A percentile compares a stretch with the other conserved stretches of the same genome.
These are phyloP conservation scores for Apodemia zela DNA, from an alignment of 2,888 invertebrate genomes.

Conservation along the genomic window DNA sequence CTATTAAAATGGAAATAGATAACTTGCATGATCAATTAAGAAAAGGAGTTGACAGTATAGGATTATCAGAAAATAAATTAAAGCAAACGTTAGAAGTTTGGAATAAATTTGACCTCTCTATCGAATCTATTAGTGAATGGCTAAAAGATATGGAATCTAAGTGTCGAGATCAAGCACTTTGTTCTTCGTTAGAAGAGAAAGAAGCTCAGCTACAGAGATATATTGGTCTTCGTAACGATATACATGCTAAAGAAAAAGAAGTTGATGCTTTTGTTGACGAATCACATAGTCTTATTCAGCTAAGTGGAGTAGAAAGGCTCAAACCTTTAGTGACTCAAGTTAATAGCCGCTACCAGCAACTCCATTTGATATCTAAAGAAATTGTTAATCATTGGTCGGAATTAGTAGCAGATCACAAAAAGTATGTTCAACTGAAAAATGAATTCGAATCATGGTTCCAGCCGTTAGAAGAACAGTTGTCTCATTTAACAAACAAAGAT, in stretches of 20 bases:
- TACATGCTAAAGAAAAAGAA: conserved; percentile 89
- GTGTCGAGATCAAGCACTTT: conserved; percentile 92
- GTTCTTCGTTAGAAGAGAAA: conserved; percentile 90
- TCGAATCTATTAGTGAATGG: conserved; percentile 92
- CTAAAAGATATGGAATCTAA: conserved; percentile 90
- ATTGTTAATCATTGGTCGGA: conserved; percentile 91
- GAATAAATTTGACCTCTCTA: conserved; percentile 91
- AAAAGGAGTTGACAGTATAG: conserved; percentile 84
- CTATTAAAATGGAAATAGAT: conserved; percentile 86
- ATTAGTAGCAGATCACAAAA: conserved; percentile 90
- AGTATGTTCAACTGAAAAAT: conserved; percentile 86
- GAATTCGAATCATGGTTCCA: conserved; percentile 89
- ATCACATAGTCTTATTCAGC: conserved; percentile 91
- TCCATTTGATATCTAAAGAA: conserved; percentile 91
- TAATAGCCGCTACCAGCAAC: conserved; percentile 91
- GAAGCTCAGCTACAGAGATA: conserved; percentile 85
- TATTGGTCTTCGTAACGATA: conserved; percentile 86
- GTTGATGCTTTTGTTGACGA: conserved; percentile 94
- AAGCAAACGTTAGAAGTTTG: conserved; percentile 89
- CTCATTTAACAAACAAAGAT: conserved; percentile 83
- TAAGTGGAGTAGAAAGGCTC: conserved; percentile 91
- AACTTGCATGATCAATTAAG: conserved; percentile 84
- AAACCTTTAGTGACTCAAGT: conserved; percentile 94
- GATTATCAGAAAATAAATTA: conserved; percentile 86
- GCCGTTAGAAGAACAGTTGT: conserved; percentile 84